Percentiles rank a stretch among this genome's conserved stretches.
phyloP scores from a whole-genome alignment of 2,888 invertebrate genomes.

The Girardia tigrina region DNA sequence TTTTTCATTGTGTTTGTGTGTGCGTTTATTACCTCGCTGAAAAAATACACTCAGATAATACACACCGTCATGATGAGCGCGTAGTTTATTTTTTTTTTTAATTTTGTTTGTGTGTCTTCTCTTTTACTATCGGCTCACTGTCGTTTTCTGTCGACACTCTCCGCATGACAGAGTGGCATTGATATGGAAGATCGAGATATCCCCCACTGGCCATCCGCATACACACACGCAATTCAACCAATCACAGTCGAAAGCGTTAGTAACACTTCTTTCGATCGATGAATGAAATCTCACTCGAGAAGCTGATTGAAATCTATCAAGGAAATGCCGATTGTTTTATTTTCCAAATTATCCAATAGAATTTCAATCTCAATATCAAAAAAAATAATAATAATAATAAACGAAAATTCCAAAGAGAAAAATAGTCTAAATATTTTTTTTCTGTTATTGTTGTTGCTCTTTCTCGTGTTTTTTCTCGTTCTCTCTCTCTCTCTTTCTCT shows the following conservation, averaged over 20 bases:
- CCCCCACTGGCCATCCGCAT: conserved; percentile 1
- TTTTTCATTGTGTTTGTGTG: neutral
- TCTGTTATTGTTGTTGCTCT: no score
- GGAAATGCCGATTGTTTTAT: conserved; percentile 12
- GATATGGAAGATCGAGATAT: neutral
- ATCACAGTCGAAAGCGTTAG: conserved; percentile 6
- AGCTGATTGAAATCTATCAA: conserved; percentile 20
- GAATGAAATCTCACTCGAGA: conserved; percentile 11
- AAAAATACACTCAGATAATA: neutral
- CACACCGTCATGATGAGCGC: conserved; percentile 3
- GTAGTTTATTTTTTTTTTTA: conserved; percentile 10
- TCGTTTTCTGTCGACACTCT: neutral
- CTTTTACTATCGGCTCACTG: conserved; percentile 7
- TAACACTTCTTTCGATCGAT: conserved; percentile 23
- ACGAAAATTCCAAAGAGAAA: no score
- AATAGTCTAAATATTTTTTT: no score
- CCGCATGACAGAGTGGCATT: neutral
- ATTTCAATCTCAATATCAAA: conserved; percentile 9
- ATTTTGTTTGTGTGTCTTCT: no score
- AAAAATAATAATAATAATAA: no score
- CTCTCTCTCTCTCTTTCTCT: no score
- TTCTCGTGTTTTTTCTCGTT: no score
- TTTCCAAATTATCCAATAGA: neutral
- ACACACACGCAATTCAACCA: conserved; percentile 8
- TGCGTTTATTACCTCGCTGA: neutral